Evolutionary conservation across 1,140 invertebrate species (phyloP), one percentile per base, ranked within the genome.

Genomic region (Penaeus indicus): DNA sequence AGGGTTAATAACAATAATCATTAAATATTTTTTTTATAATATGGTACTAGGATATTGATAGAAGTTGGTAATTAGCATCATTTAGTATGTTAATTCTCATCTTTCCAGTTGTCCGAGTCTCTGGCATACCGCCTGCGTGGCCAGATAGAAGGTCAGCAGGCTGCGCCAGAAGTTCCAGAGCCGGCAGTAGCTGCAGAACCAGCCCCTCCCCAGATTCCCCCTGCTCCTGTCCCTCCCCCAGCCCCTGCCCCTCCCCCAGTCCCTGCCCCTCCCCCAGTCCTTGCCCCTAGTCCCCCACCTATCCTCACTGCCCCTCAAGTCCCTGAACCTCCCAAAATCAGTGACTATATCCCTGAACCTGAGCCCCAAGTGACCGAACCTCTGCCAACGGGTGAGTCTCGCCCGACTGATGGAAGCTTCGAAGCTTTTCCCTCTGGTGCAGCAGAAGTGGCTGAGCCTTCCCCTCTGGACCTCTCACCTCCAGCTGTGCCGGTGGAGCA

Each of bases 121-220:
- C 77, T 88, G 22, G 87, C 87, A 4, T 84, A 88, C 25, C 82
- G 87, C 47, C 61, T 88, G 22, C 81, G 87, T 38, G 87, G 87
- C 22, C 87, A 88, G 32, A 88, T 88, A 47, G 87, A 88, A 88
- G 87, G 87, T 88, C 87, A 88, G 87, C 87, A 88, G 62, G 61
- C 75, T 38, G 75, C 61, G n/a, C 25, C 84, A 21, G 84, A 25
- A n/a, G 84, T 38, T n/a, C 21, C 75, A n/a, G 84, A 27, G 18
- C 32, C 87, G 54, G 86, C 86, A 83, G 81, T 69, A 75, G 87
- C 81, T 25, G 67, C 87, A 77, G 81, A 88, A 82, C 81, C 87
- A 88, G 32, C 78, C 78, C 85, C 85, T 60, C 5, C 61, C 62
- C 27, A 54, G 54, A 54, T 54, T 54, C 63, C 63, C 78, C 78